Conservation (phyloP, 2,797 vertebrate genomes). For the Sebastes nivosus region DNA sequence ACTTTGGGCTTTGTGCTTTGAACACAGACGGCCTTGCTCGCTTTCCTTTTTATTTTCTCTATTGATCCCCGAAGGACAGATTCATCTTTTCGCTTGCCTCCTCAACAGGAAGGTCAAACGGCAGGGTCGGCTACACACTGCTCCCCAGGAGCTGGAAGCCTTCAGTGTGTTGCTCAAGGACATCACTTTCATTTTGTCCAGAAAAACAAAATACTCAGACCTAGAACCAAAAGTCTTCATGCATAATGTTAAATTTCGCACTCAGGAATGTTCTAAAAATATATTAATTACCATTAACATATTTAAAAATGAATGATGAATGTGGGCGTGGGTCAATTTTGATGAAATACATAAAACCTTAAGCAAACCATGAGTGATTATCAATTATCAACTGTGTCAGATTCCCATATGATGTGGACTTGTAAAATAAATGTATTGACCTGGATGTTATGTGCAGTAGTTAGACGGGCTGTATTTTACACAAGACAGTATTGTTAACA, state of each 20-base stretch:
- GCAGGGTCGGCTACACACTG: slow-evolving; percentile 36
- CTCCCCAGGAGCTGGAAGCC: slow-evolving; percentile 43
- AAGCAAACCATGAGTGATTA: background rate
- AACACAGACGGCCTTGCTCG: slow-evolving; percentile 35
- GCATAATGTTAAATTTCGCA: background rate
- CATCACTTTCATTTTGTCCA: slow-evolving; percentile 15
- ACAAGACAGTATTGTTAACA: background rate
- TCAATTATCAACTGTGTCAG: background rate
- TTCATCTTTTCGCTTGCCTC: slow-evolving; percentile 50
- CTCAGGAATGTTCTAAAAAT: background rate
- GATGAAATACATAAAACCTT: background rate
- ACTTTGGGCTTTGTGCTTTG: slow-evolving; percentile 41
- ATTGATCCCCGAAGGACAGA: slow-evolving; percentile 54
- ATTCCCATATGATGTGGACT: background rate
- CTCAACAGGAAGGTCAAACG: slow-evolving; percentile 60
- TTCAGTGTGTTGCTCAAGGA: slow-evolving; percentile 38
- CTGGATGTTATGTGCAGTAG: background rate
- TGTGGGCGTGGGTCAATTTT: background rate
- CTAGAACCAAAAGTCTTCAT: background rate
- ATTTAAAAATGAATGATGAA: background rate
- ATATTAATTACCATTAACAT: background rate
- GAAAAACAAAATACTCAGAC: slow-evolving; percentile 9
- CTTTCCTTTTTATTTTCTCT: slow-evolving; percentile 43
- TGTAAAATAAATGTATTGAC: background rate
- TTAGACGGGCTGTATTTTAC: background rate